Conservation (phyloP, 2,113 vertebrate genomes). For the Caranx melampygus region DNA sequence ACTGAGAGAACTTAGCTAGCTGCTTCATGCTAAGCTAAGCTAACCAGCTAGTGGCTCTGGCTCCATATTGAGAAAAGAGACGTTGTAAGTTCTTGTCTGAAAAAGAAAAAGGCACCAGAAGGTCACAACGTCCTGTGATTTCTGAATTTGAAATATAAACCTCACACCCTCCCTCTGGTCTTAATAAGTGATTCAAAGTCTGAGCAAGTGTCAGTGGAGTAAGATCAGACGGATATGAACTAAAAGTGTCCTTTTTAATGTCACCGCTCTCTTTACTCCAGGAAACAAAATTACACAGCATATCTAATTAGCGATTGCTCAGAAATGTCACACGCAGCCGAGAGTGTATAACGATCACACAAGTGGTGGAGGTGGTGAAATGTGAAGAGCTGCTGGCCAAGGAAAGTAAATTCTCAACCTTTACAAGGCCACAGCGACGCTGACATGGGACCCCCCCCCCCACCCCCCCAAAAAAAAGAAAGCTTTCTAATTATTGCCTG, state of each 20-base stretch:
- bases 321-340: conserved; percentile 62
- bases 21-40: no score
- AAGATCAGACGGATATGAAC: conserved; percentile 10
- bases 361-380: conserved; percentile 20
- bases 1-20: no score
- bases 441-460: background rate
- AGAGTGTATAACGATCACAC: conserved; percentile 37
- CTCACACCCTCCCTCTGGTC: background rate
- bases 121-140: background rate
- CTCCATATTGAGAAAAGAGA: no score
- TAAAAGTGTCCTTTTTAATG: conserved; percentile 46
- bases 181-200: background rate
- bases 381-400: conserved; percentile 40
- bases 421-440: conserved; percentile 32
- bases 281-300: conserved; percentile 48
- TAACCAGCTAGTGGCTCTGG: no score
- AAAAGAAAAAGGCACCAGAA: no score
- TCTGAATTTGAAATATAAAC: background rate
- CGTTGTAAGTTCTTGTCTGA: no score
- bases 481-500: conserved; percentile 46
- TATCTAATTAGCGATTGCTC: conserved; percentile 54
- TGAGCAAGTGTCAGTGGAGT: conserved; percentile 8
- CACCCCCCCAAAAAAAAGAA: background rate
- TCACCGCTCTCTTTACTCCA: conserved; percentile 24
- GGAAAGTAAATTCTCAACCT: conserved; percentile 40